A percentile compares a stretch with the other conserved stretches of the same genome.
Evolutionary conservation across 2,888 invertebrate species (phyloP).

Genomic region (Tiliacea citrago): DNA sequence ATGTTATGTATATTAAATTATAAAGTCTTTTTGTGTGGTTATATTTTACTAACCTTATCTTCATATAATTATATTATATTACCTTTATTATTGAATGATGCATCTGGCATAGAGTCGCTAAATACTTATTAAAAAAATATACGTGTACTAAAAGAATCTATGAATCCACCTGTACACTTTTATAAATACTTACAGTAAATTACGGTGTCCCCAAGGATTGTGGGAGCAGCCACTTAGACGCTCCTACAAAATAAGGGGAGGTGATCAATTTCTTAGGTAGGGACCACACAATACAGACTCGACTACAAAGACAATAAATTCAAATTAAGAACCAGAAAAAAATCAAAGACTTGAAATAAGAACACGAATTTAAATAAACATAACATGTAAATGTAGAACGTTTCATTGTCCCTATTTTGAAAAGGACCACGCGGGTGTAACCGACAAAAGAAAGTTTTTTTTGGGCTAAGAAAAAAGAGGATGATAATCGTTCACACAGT

Average conservation of each 20-base stretch:
- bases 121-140: background rate
- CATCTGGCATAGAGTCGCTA: too few species aligned
- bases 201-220: slow-evolving; percentile 26
- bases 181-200: slow-evolving; percentile 36
- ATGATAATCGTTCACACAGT: slow-evolving; percentile 88
- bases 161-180: background rate
- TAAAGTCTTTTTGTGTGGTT: slow-evolving; percentile 17
- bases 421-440: slow-evolving; percentile 70
- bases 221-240: slow-evolving; percentile 23
- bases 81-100: too few species aligned
- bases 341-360: slow-evolving; percentile 44
- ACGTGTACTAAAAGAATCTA: background rate
- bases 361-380: slow-evolving; percentile 64
- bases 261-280: slow-evolving; percentile 45
- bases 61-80: too few species aligned
- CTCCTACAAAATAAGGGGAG: slow-evolving; percentile 16
- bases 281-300: slow-evolving; percentile 21
- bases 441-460: slow-evolving; percentile 74
- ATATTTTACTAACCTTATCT: background rate
- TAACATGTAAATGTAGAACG: slow-evolving; percentile 62
- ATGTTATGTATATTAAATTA: slow-evolving; percentile 44
- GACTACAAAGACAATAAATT: slow-evolving; percentile 36
- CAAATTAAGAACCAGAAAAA: slow-evolving; percentile 43
- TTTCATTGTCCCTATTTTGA: slow-evolving; percentile 69
- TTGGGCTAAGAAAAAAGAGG: slow-evolving; percentile 74